phyloP scores from a whole-genome alignment of 2,113 vertebrate genomes.

The Tapirus terrestris region DNA sequence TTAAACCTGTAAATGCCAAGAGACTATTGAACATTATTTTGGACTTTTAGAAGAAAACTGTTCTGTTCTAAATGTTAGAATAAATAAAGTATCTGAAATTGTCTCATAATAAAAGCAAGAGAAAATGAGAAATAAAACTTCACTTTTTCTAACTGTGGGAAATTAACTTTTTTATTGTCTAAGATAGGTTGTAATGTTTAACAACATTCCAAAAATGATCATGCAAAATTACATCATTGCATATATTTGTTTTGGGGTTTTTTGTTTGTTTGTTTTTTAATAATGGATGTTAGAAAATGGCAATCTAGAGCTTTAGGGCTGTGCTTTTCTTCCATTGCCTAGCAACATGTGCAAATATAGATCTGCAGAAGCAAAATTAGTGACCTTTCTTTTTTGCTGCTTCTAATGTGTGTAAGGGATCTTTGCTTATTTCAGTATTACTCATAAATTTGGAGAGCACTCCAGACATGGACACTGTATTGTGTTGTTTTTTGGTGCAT shows the following conservation, averaged over 20 bases:
- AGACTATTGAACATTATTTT: neutral
- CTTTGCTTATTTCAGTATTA: conserved; percentile 66
- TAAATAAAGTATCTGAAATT: neutral
- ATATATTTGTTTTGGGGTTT: neutral
- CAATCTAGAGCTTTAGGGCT: conserved; percentile 70
- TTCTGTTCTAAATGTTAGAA: neutral
- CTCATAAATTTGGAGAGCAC: conserved; percentile 1
- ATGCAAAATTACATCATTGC: conserved; percentile 49
- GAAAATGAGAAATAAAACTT: neutral
- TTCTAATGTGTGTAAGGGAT: conserved; percentile 47
- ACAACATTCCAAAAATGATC: conserved; percentile 43
- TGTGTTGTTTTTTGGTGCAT: neutral
- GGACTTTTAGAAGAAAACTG: neutral
- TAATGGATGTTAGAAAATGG: conserved; percentile 81
- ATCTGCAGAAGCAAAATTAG: conserved; percentile 84
- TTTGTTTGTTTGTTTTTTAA: conserved; percentile 64
- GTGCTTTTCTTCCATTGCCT: conserved; percentile 84
- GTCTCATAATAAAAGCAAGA: neutral
- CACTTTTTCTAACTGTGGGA: conserved; percentile 39
- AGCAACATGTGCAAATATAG: conserved; percentile 87
- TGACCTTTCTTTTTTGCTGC: conserved; percentile 81
- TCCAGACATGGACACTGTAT: neutral
- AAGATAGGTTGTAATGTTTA: conserved; percentile 46
- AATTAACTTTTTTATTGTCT: conserved; percentile 32
- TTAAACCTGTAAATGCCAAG: neutral